phyloP scores from a whole-genome alignment of 2,797 vertebrate genomes.

The Cuculus canorus region DNA sequence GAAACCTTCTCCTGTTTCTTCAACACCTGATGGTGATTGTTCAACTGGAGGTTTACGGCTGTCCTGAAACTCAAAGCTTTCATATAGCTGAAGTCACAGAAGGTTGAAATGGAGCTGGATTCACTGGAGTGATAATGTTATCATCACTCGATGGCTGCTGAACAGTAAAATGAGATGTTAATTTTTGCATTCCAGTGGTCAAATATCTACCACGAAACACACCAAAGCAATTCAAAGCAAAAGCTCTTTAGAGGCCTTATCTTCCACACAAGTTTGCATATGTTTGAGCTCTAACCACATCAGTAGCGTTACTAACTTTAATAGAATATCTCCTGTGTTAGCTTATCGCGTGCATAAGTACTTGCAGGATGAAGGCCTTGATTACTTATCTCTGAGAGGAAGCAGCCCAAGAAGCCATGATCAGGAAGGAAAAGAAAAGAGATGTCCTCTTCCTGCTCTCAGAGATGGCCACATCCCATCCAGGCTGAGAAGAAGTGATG shows the following conservation, averaged over 20 bases:
- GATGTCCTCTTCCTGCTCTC: background rate
- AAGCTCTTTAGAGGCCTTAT: background rate
- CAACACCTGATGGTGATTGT: constrained; percentile 44
- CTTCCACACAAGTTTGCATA: rapidly evolving
- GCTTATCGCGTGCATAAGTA: background rate
- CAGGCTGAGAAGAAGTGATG: background rate
- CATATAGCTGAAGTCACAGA: background rate
- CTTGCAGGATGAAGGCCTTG: background rate
- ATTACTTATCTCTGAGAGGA: background rate
- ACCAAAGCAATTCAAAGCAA: background rate
- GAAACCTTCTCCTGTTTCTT: constrained; percentile 57
- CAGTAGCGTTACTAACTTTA: background rate
- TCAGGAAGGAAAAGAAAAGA: background rate
- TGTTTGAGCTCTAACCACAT: background rate
- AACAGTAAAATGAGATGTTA: background rate
- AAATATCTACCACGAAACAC: background rate
- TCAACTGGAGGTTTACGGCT: constrained; percentile 17
- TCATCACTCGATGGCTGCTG: background rate
- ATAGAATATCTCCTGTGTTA: background rate
- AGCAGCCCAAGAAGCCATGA: background rate
- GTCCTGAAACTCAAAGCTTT: background rate
- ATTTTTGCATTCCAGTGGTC: background rate
- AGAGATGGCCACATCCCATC: rapidly evolving
- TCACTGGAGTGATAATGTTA: background rate
- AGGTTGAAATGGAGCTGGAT: background rate